Conservation (phyloP, 2,888 invertebrate genomes). For the Mesoligia furuncula region DNA sequence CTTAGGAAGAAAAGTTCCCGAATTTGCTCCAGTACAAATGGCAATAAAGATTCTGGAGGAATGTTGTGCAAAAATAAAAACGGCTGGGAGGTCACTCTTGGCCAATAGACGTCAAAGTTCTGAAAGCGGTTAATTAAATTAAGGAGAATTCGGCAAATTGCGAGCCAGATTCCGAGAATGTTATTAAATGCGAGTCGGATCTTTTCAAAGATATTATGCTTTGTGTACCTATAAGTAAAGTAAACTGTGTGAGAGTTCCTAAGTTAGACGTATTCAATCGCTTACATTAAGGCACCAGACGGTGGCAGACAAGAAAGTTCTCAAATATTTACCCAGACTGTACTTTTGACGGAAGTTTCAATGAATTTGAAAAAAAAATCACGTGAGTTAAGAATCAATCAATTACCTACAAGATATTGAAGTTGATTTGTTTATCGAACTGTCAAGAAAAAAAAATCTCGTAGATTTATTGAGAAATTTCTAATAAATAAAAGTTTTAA, state of each 20-base stretch:
- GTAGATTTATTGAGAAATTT: slow-evolving; percentile 34
- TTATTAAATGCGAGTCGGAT: slow-evolving; percentile 12
- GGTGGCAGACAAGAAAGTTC: background rate
- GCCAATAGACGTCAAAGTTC: slow-evolving; percentile 29
- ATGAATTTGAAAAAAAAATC: slow-evolving; percentile 12
- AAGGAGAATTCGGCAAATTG: slow-evolving; percentile 16
- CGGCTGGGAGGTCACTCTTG: slow-evolving; percentile 26
- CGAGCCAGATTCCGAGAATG: slow-evolving; percentile 19
- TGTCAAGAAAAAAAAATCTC: slow-evolving; percentile 9
- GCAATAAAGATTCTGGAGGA: slow-evolving; percentile 50
- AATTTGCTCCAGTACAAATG: slow-evolving; percentile 49
- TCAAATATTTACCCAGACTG: slow-evolving; percentile 43
- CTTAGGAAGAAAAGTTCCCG: slow-evolving; percentile 49
- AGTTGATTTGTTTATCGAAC: slow-evolving; percentile 10
- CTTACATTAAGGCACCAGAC: slow-evolving; percentile 19
- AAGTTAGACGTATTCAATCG: slow-evolving; percentile 15
- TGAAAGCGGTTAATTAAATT: slow-evolving; percentile 36
- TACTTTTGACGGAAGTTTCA: slow-evolving; percentile 20
- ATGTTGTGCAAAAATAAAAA: slow-evolving; percentile 48
- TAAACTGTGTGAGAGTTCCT: background rate
- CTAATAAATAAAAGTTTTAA: slow-evolving; percentile 41
- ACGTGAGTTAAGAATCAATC: slow-evolving; percentile 14
- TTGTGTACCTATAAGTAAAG: background rate
- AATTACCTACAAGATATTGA: slow-evolving; percentile 4
- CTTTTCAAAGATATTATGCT: slow-evolving; percentile 11